Evolutionary conservation across 2,888 invertebrate genomes (phyloP), one percentile per base, ranked within the genome.

Genomic region (Chrysomela aeneicollis): DNA sequence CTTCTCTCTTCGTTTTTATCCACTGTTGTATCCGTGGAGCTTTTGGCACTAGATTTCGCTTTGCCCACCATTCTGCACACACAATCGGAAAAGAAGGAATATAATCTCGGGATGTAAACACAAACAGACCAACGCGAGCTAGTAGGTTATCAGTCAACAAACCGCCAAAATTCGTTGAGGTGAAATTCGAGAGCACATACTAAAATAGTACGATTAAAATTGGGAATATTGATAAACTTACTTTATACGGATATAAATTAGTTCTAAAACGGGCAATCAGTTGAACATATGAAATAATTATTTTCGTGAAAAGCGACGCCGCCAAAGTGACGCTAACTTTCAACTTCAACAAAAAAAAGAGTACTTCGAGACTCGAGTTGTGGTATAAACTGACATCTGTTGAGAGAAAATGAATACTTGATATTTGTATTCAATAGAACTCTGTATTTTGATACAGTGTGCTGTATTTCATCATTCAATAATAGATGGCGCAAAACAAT

Each of bases 31-130:
- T 21, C 15, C 1, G 57, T 6, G 22, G 10, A 22, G 8, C 17
- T 46, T 26, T 57, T 55, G 17, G 26, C 37, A 17, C 35, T 21
- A 18, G 54, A 5, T 55, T 55, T 57, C 17, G 26, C 30, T 46
- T 57, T 57, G 26, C 57, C 57, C 26, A 57, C 57, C 57, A 57
- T 57, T 46, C 42, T 42, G 42, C n/a, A 42, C 26, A 26, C 26
- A 10, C 9, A 35, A 35, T 35, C 10, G 9, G 32, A 35, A 35
- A 9, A 42, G 2, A 12, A 10, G 35, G 10, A 10, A 35, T 10
- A 2, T 35, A 35, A 35, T 35, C 35, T 35, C 12, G 35, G 12
- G 12, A 35, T 42, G 42, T 42, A 42, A 42, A 42, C 42, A 42
- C 3, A 15, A 15, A 42, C 42, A n/a, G 15, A 42, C 42, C 32